Evolutionary conservation across 1,140 invertebrate species (phyloP), one percentile per base, ranked within the genome.

Genomic region (Drosophila lini): DNA sequence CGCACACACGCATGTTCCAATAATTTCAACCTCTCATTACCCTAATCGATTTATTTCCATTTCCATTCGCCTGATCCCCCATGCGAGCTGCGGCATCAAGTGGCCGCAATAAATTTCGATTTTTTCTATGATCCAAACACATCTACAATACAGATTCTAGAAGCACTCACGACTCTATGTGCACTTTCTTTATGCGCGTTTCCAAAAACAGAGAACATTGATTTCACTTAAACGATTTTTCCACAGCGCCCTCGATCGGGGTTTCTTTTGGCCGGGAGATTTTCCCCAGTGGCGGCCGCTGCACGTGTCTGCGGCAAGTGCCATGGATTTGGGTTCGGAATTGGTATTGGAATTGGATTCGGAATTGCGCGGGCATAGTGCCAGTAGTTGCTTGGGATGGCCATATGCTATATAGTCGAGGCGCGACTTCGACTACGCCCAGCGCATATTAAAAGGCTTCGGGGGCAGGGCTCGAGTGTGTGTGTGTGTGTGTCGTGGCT

Each of bases 201-300:
- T 52, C 60, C 76, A 65, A 80, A 79, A 79, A 74, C 73, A 55
- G 15, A 74, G 44, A 63, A 83, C 81, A 84, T 77, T 77, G 81
- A 83, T 83, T 83, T 83, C 80, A 83, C 81, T 84, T 73, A 60
- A 73, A 59, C 52, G 67, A 73, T 71, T 73, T 73, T 48, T 22
- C 52, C 25, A 41, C 67, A 69, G 61, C 31, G 62, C 63, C 41
- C 38, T 40, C 32, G 47, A 69, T 69, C 63, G 32, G 16, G 42
- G 9, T 45, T 45, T 58, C 16, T 48, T 9, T 32, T 11, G 56
- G 16, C 36, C 19, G 47, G n/a, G 16, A 56, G 42, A 38, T 28
- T 45, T 42, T 67, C 47, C 67, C 47, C 32, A 48, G 16, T 42
- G 47, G 32, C 28, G 47, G 32, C 28, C 47, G 42, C 31, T 71